These are phyloP conservation scores for Phortica magna DNA, from an alignment of 2,888 invertebrate genomes.

Conservation along the genomic window DNA sequence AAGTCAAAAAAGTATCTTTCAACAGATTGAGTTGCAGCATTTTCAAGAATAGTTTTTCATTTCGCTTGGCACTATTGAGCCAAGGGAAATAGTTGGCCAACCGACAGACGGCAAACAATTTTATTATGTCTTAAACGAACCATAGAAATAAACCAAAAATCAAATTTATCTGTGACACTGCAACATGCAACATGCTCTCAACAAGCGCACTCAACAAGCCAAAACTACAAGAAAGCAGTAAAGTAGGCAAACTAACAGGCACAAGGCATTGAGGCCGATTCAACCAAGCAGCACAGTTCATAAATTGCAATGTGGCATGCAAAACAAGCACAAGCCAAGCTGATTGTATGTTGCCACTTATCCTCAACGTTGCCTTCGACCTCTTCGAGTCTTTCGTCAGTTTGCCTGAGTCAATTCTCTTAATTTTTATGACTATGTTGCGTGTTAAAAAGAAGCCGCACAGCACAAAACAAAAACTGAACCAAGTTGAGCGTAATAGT, in stretches of 20 bases:
- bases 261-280: background rate
- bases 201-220: background rate
- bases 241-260: no score
- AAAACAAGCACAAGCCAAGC: slow-evolving; percentile 53
- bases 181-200: slow-evolving; percentile 9
- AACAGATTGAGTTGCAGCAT: background rate
- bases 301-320: slow-evolving; percentile 72
- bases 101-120: background rate
- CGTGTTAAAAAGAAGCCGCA: slow-evolving; percentile 47
- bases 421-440: slow-evolving; percentile 71
- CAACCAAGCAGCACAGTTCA: slow-evolving; percentile 53
- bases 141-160: slow-evolving; percentile 24
- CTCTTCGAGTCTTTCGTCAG: background rate
- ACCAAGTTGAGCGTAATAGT: background rate
- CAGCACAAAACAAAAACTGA: background rate
- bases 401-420: slow-evolving; percentile 2
- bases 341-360: background rate
- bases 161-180: slow-evolving; percentile 23
- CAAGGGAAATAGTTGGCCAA: background rate
- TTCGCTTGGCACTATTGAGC: background rate
- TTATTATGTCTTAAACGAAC: slow-evolving; percentile 24
- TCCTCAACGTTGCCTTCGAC: background rate
- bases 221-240: background rate
- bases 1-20: slow-evolving; percentile 5
- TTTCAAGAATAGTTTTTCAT: slow-evolving; percentile 2